A percentile compares a stretch with the other conserved stretches of the same genome.
Conservation (phyloP, 2,113 vertebrate genomes). For the Hemiprocne comata region DNA sequence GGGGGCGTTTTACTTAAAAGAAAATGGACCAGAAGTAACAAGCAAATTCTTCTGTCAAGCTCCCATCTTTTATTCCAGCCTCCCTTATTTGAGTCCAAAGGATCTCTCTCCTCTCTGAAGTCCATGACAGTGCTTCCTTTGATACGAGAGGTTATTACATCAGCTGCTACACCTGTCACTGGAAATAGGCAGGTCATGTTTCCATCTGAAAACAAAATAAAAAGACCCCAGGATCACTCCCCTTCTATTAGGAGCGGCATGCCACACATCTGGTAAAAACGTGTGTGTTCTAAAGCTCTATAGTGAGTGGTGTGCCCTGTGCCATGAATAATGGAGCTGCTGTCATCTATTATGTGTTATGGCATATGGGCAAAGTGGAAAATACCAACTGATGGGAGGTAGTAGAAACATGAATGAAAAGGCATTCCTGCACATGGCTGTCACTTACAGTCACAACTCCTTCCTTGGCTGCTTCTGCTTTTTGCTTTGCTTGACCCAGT, state of each 20-base stretch:
- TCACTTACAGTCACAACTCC: not conserved
- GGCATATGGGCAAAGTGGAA: slow-evolving; percentile 18
- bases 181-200: slow-evolving; percentile 33
- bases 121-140: slow-evolving; percentile 23
- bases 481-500: slow-evolving; percentile 12
- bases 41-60: not conserved
- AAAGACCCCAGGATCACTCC: not conserved
- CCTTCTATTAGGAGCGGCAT: not conserved
- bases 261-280: not conserved
- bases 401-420: not conserved
- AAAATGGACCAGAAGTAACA: not conserved
- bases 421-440: not conserved
- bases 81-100: slow-evolving; percentile 5
- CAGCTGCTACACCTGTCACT: slow-evolving; percentile 9
- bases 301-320: not conserved
- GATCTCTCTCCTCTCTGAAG: slow-evolving; percentile 48
- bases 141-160: slow-evolving; percentile 36
- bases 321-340: not conserved
- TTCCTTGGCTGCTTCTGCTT: not conserved
- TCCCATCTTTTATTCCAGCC: slow-evolving; percentile 26
- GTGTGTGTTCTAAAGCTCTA: not conserved
- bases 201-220: slow-evolving; percentile 1
- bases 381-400: not conserved
- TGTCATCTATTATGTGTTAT: not conserved
- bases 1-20: not conserved